Percentiles rank a stretch among this genome's conserved stretches.
phyloP scores from a whole-genome alignment of 2,113 vertebrate genomes.

The Epinephelus fuscoguttatus region DNA sequence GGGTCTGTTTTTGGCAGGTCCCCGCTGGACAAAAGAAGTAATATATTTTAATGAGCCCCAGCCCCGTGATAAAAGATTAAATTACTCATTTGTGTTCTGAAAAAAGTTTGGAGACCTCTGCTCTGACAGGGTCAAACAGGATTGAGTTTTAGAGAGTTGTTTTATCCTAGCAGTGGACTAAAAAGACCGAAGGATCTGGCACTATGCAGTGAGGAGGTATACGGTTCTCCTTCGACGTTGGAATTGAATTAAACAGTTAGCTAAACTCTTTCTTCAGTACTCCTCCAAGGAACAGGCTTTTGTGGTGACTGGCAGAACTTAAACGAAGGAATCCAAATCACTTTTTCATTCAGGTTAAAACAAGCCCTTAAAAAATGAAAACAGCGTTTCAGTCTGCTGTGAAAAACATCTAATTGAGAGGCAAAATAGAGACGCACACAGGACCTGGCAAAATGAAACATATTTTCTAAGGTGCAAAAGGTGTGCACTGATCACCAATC shows the following conservation, averaged over 20 bases:
- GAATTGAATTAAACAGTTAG: constrained; percentile 26
- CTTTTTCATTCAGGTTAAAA: constrained; percentile 37
- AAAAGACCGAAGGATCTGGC: constrained; percentile 25
- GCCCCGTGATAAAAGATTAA: constrained; percentile 67
- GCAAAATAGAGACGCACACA: constrained; percentile 31
- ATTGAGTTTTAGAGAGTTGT: constrained; percentile 23
- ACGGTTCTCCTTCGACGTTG: background rate
- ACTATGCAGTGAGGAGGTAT: background rate
- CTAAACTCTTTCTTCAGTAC: background rate
- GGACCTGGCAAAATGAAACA: constrained; percentile 2
- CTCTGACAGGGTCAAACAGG: constrained; percentile 30
- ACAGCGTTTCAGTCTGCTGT: constrained; percentile 1
- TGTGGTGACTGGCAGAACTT: constrained; percentile 7
- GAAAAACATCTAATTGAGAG: constrained; percentile 21
- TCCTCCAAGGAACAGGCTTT: background rate
- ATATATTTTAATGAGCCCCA: constrained; percentile 69
- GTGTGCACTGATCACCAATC: constrained; percentile 40
- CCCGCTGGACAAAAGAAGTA: constrained; percentile 57
- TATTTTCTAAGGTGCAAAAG: constrained; percentile 35
- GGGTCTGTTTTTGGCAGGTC: constrained; percentile 55
- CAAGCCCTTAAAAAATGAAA: constrained; percentile 33
- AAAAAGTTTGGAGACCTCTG: constrained; percentile 29
- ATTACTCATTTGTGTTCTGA: constrained; percentile 55
- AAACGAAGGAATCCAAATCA: constrained; percentile 37
- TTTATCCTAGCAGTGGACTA: constrained; percentile 23